These are phyloP conservation scores for Oceanodroma tethys DNA, from an alignment of 2,113 vertebrate species.

Conservation along the genomic window DNA sequence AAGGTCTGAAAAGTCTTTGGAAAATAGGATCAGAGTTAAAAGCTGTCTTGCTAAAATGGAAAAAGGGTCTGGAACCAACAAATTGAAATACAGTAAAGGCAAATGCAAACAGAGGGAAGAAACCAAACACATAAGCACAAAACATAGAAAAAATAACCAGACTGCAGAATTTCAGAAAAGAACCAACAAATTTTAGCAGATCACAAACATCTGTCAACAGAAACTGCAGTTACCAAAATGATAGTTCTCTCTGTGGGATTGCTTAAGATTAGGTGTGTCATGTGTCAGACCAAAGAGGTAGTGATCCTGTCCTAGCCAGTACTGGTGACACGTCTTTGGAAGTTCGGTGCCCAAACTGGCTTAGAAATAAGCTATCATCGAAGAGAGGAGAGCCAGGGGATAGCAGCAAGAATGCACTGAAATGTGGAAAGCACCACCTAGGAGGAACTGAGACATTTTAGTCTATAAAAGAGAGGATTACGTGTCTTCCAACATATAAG, in stretches of 20 bases:
- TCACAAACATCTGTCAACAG: neutral
- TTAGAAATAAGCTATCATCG: neutral
- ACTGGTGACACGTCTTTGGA: neutral
- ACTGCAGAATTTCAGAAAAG: neutral
- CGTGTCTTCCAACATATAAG: neutral
- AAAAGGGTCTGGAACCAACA: neutral
- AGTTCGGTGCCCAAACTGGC: neutral
- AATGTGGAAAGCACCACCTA: neutral
- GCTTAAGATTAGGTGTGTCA: neutral
- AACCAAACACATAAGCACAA: neutral
- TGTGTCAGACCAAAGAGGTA: neutral
- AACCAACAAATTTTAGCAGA: neutral
- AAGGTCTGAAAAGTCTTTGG: neutral
- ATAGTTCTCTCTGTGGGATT: neutral
- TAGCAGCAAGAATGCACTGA: neutral
- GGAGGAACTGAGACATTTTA: neutral
- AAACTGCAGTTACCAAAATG: neutral
- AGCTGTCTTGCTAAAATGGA: neutral
- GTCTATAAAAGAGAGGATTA: neutral
- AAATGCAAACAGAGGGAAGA: neutral
- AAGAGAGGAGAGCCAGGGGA: neutral
- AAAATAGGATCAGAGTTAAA: neutral
- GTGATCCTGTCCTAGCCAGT: rapidly evolving
- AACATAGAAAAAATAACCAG: neutral
- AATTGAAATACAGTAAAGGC: neutral